phyloP scores from a whole-genome alignment of 2,113 vertebrate genomes.

The Antechinus stuartii region DNA sequence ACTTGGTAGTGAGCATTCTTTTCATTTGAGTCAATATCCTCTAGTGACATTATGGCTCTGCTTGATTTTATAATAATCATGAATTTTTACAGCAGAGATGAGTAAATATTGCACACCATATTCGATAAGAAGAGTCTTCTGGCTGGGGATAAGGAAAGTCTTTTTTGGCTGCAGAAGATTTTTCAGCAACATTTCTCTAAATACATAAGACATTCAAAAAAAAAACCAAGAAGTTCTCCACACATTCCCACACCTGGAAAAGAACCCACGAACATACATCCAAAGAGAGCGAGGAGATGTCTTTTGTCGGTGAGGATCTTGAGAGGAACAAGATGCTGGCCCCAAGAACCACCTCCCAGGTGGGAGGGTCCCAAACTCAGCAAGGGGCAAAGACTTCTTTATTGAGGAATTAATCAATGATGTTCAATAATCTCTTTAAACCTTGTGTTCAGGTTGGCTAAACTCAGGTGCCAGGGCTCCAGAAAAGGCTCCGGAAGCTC shows the following conservation, averaged over 20 bases:
- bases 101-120: not conserved
- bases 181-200: not conserved
- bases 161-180: not conserved
- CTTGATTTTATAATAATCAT: not conserved
- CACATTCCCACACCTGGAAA: not conserved
- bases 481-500: not conserved
- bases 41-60: not conserved
- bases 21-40: not conserved
- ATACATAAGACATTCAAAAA: not conserved
- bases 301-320: not conserved
- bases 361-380: not conserved
- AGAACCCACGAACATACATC: not conserved
- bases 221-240: not conserved
- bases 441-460: not conserved
- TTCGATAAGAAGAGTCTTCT: not conserved
- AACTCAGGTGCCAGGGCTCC: not conserved
- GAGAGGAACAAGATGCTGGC: not conserved
- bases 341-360: not conserved
- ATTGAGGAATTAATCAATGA: not conserved
- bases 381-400: not conserved
- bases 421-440: not conserved
- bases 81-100: not conserved
- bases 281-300: not conserved
- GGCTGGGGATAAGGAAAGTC: not conserved
- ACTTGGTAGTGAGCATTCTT: not conserved